phyloP scores from a whole-genome alignment of 2,888 invertebrate genomes.

The Leptogaster cylindrica region DNA sequence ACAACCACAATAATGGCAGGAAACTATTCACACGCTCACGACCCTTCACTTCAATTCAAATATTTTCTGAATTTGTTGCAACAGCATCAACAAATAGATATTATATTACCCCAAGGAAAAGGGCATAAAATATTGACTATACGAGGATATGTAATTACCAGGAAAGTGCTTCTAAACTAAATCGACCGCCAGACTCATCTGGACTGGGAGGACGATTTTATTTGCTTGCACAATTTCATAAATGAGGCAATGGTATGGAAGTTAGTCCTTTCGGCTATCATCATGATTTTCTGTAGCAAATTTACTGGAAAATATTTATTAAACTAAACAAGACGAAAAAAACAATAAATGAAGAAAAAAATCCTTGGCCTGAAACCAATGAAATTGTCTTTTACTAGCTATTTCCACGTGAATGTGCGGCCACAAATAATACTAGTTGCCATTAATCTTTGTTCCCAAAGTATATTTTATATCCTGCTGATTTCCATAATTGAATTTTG shows the following conservation, averaged over 20 bases:
- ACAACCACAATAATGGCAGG: conserved; percentile 1
- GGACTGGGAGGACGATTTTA: background rate
- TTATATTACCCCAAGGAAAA: conserved; percentile 21
- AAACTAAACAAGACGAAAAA: no score
- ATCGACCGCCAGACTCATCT: background rate
- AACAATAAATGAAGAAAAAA: no score
- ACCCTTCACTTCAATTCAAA: conserved; percentile 13
- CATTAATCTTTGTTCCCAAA: conserved; percentile 13
- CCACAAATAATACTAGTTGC: no score
- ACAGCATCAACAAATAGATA: conserved; percentile 30
- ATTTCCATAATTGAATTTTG: conserved; percentile 48
- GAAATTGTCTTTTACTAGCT: conserved; percentile 4
- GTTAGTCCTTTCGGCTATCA: background rate
- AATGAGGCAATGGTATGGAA: background rate
- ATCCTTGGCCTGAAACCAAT: conserved; percentile 1
- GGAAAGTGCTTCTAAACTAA: background rate
- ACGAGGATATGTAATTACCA: conserved; percentile 12
- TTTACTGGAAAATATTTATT: conserved; percentile 34
- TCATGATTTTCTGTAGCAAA: conserved; percentile 11
- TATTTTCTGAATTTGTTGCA: conserved; percentile 30
- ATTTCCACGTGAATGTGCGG: conserved; percentile 29
- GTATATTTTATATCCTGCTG: conserved; percentile 47
- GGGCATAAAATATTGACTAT: background rate
- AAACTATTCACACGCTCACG: conserved; percentile 23
- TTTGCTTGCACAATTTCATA: background rate